phyloP scores from a whole-genome alignment of 1,140 invertebrate species.

The Melanaphis sacchari region DNA sequence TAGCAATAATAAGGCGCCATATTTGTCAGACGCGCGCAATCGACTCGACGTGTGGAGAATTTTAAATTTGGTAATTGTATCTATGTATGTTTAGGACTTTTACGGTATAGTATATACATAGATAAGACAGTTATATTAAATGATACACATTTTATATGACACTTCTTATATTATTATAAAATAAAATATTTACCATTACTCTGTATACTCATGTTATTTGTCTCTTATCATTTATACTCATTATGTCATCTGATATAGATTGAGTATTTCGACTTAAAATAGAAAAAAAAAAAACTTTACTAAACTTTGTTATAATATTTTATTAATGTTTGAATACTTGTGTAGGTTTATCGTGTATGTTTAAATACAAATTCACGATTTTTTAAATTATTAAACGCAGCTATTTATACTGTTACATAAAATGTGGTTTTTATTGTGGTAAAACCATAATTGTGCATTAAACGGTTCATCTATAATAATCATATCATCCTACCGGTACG shows the following conservation, averaged over 20 bases:
- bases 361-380: too few relatives aligned
- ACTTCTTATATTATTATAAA: not conserved
- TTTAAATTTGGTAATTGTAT: conserved; percentile 15
- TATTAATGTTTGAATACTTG: not conserved
- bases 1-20: not conserved
- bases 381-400: not conserved
- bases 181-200: too few relatives aligned
- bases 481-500: not conserved
- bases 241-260: too few relatives aligned
- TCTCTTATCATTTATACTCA: too few relatives aligned
- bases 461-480: not conserved
- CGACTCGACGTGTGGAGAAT: not conserved
- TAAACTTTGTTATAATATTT: not conserved
- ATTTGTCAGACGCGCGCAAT: not conserved
- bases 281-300: too few relatives aligned
- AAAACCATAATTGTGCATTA: not conserved
- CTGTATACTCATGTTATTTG: too few relatives aligned
- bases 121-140: not conserved
- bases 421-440: not conserved
- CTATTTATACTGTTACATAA: not conserved
- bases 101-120: not conserved
- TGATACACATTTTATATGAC: not conserved
- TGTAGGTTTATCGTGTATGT: too few relatives aligned
- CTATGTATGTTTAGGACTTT: not conserved
- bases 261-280: too few relatives aligned